phyloP scores from a whole-genome alignment of 2,113 vertebrate species.

The Mus spicilegus region DNA sequence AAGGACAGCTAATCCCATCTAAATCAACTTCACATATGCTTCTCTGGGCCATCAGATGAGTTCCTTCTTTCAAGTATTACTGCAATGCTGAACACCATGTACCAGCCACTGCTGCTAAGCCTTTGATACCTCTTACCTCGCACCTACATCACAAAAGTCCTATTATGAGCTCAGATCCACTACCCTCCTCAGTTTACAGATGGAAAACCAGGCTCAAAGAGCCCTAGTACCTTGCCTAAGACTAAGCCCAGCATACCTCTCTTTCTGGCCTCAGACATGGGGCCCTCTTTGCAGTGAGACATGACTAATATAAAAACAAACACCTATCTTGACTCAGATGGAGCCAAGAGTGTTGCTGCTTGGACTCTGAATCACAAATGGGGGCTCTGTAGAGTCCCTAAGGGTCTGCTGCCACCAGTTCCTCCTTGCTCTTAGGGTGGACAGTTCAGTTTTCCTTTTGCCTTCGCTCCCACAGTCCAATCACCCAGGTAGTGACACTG shows the following conservation, averaged over 20 bases:
- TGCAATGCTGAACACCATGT: not conserved
- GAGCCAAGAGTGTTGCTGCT: not conserved
- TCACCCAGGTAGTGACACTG: not conserved
- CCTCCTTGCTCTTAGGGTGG: not conserved
- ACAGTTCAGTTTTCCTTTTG: slow-evolving; percentile 46
- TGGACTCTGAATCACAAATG: not conserved
- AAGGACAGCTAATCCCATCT: slow-evolving; percentile 2
- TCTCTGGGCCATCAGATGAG: slow-evolving; percentile 31
- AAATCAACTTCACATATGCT: slow-evolving; percentile 30
- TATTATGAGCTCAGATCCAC: not conserved
- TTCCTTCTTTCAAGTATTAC: slow-evolving; percentile 46
- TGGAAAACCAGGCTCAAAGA: slow-evolving; percentile 43
- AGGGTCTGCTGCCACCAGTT: not conserved
- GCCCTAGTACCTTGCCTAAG: slow-evolving; percentile 15
- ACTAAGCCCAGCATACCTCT: not conserved
- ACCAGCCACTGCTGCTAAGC: slow-evolving; percentile 32
- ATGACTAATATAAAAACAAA: slow-evolving; percentile 40
- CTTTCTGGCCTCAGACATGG: slow-evolving; percentile 28
- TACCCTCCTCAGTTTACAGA: not conserved
- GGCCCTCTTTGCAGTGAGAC: not conserved
- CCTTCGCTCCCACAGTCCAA: slow-evolving; percentile 6
- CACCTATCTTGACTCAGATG: not conserved
- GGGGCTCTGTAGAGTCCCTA: not conserved
- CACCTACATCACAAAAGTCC: slow-evolving; percentile 48
- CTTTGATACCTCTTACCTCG: not conserved